Base-by-base conservation (phyloP, 2,113 vertebrate genomes). In the Drymodes brunneopygia region DNA sequence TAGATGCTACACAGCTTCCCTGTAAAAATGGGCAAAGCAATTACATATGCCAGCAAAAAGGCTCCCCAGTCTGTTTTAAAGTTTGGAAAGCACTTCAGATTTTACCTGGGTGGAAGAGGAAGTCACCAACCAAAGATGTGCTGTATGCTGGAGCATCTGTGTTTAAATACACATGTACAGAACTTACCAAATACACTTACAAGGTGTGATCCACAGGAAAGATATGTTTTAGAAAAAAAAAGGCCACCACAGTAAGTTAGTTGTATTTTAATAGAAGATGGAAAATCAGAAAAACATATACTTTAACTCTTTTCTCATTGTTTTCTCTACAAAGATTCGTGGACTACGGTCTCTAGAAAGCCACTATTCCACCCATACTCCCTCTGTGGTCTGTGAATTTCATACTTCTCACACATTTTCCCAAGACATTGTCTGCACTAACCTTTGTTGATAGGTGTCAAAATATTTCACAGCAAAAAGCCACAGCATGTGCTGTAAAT, bases 381-480 rank as follows among this genome's bases (percentile, higher is more conserved):
- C 12, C 18, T 88, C 73, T 8, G 0, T 7, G 2, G 12, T 51
- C 86, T 82, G 47, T 38, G 82, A 88, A 92, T 83, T 87, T 89
- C 88, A 79, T 67, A 72, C 45, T 62, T 4, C 1, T 80, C 74
- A 79, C 70, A 88, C 5, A 4, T 45, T 90, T 87, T 88, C 36
- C 67, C 62, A 81, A 86, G 51, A 81, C 93, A 92, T 93, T 88
- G 60, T 90, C 94, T 91, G 67, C 18, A 7, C 67, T 95, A 93
- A 93, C 78, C 92, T 95, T 88, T 95, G 74, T 71, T 96, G 92
- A 89, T 95, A 93, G 40, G 61, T 92, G 93, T 80, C 90, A 95
- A 91, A 92, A 80, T 95, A 91, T 96, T 92, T 97, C 79, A 75
- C 28, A 70, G 54, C 28, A 88, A 89, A 94, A 96, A 91, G 50